Percentiles rank a stretch among this genome's conserved stretches.
Conservation (phyloP, 2,888 invertebrate genomes). For the Himalopsyche kuldschensis region DNA sequence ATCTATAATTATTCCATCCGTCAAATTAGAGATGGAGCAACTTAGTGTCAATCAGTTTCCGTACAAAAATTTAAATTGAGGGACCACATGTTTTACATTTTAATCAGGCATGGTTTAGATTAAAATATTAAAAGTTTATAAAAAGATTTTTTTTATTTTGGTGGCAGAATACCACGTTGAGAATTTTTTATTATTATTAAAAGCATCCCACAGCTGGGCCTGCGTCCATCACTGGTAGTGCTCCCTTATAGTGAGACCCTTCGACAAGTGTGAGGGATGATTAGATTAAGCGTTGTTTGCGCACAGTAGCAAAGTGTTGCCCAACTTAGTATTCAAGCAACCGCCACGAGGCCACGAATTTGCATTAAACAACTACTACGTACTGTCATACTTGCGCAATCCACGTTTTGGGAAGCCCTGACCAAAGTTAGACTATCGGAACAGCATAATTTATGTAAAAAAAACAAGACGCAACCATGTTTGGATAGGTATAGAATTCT, state of each 20-base stretch:
- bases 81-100: no score
- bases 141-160: no score
- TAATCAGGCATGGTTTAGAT: no score
- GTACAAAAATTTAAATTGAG: no score
- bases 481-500: no score
- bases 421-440: background rate
- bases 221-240: background rate
- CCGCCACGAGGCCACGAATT: background rate
- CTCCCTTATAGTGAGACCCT: background rate
- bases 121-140: no score
- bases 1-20: no score
- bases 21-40: no score
- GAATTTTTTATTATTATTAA: no score
- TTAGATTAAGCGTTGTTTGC: background rate
- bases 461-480: no score
- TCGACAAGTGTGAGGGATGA: constrained; percentile 1
- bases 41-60: no score
- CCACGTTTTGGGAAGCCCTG: background rate
- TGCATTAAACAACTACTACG: background rate
- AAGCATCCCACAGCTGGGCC: no score
- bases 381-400: background rate
- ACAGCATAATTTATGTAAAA: background rate
- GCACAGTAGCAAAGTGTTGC: background rate
- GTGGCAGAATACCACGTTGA: background rate
- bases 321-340: background rate